phyloP scores from a whole-genome alignment of 2,113 vertebrate species.

The Melanotaenia duboulayi region DNA sequence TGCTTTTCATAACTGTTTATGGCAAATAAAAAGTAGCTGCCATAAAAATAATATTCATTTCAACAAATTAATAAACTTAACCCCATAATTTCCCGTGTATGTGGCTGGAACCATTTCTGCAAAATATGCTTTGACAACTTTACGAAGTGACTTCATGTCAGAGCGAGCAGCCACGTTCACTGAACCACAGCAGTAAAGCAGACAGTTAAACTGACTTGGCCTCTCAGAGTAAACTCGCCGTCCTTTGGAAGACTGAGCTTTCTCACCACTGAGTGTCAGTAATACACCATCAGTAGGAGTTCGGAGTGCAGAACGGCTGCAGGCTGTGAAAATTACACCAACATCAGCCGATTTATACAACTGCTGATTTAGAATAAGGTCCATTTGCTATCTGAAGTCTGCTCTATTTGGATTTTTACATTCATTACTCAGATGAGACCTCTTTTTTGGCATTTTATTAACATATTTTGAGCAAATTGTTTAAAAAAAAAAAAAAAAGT shows the following conservation, averaged over 20 bases:
- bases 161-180: constrained; percentile 3
- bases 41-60: constrained; percentile 9
- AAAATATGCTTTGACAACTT: not conserved
- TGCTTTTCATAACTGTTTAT: constrained; percentile 15
- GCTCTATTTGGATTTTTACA: constrained; percentile 33
- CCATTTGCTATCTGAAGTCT: not conserved
- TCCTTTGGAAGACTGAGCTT: constrained; percentile 24
- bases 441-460: constrained; percentile 31
- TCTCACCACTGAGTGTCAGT: constrained; percentile 70
- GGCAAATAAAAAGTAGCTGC: not conserved
- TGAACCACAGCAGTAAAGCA: not conserved
- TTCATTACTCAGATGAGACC: constrained; percentile 38
- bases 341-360: not conserved
- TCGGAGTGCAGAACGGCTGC: not conserved
- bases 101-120: constrained; percentile 8
- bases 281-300: constrained; percentile 30
- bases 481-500: constrained; percentile 23
- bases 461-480: constrained; percentile 1
- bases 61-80: constrained; percentile 24
- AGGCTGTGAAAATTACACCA: constrained; percentile 8
- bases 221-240: constrained; percentile 5
- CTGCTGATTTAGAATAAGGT: constrained; percentile 18
- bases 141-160: constrained; percentile 27
- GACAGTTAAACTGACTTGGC: not conserved
- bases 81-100: not conserved